Conservation (phyloP, 2,888 invertebrate species). For the Galerucella pusilla region DNA sequence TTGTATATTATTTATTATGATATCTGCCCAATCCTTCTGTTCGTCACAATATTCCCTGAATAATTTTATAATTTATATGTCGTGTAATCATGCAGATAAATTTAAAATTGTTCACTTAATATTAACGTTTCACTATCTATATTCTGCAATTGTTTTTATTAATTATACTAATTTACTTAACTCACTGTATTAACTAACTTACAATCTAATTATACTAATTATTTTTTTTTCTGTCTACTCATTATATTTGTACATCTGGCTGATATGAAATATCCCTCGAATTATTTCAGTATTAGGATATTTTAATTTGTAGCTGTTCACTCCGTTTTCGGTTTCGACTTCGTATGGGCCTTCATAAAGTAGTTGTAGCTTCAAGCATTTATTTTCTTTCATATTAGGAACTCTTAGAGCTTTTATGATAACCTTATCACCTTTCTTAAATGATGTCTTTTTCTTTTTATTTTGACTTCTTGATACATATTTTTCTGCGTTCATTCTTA, state of each 20-base stretch:
- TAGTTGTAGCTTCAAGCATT: background rate
- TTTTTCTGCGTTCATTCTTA: background rate
- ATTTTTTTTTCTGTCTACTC: too few relatives aligned
- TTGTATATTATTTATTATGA: too few relatives aligned
- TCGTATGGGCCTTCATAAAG: background rate
- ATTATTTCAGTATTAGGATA: background rate
- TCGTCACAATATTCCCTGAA: too few relatives aligned
- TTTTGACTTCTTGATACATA: background rate
- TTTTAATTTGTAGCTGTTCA: background rate
- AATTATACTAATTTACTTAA: too few relatives aligned
- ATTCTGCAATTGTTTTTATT: too few relatives aligned
- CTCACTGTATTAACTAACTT: too few relatives aligned
- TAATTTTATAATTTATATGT: too few relatives aligned
- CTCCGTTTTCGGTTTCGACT: background rate
- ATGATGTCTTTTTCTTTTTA: background rate
- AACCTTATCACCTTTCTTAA: background rate
- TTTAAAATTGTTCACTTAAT: too few relatives aligned
- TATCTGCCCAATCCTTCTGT: too few relatives aligned
- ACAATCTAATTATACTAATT: too few relatives aligned
- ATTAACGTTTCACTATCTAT: too few relatives aligned
- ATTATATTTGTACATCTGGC: background rate
- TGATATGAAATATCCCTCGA: background rate
- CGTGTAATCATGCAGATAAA: too few relatives aligned
- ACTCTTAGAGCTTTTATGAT: background rate
- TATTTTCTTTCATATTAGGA: background rate